Conservation (phyloP, 1,140 invertebrate genomes). For the Meloidogyne hapla region DNA sequence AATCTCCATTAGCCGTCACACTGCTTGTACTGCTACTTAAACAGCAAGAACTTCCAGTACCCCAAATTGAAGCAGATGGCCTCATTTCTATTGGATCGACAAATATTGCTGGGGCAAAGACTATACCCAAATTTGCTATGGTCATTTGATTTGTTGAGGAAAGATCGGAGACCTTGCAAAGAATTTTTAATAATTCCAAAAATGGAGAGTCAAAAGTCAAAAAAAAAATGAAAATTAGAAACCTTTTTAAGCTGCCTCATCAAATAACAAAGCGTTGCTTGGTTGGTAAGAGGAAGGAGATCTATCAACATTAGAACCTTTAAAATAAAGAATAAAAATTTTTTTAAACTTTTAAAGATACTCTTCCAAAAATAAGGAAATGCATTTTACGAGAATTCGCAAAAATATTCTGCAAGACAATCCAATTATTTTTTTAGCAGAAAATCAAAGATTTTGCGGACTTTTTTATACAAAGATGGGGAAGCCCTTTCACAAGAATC, state of each 20-base stretch:
- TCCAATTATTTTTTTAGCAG: too few relatives aligned
- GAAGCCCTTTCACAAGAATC: too few relatives aligned
- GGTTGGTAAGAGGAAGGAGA: slow-evolving; percentile 14
- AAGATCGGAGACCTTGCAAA: slow-evolving; percentile 21
- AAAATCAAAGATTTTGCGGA: too few relatives aligned
- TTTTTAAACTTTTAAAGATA: too few relatives aligned
- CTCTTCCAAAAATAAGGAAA: too few relatives aligned
- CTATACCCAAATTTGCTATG: slow-evolving; percentile 27
- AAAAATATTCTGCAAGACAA: too few relatives aligned
- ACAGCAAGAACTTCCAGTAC: slow-evolving; percentile 2
- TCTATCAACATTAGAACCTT: slow-evolving; percentile 25
- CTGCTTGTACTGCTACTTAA: background rate
- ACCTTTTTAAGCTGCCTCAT: slow-evolving; percentile 34
- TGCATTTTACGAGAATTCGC: too few relatives aligned
- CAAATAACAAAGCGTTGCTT: slow-evolving; percentile 22
- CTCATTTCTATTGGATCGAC: background rate
- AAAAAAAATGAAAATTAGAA: background rate
- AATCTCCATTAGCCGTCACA: background rate
- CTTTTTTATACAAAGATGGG: too few relatives aligned
- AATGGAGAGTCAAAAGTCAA: background rate
- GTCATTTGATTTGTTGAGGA: slow-evolving; percentile 34
- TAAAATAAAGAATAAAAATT: background rate
- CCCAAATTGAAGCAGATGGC: background rate
- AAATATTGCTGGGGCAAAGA: slow-evolving; percentile 38
- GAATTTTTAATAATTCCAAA: too few relatives aligned